A percentile compares a stretch with the other conserved stretches of the same genome.
These are phyloP conservation scores for Barypeithes pellucidus DNA, from an alignment of 2,888 invertebrate species.

Conservation along the genomic window DNA sequence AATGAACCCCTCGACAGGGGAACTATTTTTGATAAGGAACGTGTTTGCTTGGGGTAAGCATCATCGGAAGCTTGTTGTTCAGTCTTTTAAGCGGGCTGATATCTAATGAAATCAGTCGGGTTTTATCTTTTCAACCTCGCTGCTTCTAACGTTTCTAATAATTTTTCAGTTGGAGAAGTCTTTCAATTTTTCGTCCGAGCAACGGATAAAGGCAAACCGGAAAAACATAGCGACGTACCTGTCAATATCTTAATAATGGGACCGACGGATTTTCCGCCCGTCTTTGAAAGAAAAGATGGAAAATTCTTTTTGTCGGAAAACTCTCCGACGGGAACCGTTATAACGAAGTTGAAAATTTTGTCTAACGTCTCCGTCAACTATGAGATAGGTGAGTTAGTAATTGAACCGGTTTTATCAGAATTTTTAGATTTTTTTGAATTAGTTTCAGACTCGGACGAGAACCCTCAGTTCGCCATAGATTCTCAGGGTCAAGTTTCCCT, in stretches of 20 bases:
- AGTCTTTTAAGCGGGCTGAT: too few species aligned
- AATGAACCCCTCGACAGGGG: conserved; percentile 84
- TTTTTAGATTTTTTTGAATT: background rate
- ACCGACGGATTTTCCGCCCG: conserved; percentile 80
- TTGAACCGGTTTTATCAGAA: background rate
- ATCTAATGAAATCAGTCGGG: too few species aligned
- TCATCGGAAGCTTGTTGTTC: too few species aligned
- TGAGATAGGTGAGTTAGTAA: conserved; percentile 69
- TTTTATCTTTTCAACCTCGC: too few species aligned
- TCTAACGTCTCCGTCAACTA: conserved; percentile 77
- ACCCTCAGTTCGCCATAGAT: conserved; percentile 81
- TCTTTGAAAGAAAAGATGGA: conserved; percentile 82
- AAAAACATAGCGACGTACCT: conserved; percentile 87
- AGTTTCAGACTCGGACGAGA: conserved; percentile 75
- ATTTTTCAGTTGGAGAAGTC: conserved; percentile 79
- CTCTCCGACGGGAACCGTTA: conserved; percentile 78
- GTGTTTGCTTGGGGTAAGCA: conserved; percentile 72
- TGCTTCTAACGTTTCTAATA: conserved; percentile 13
- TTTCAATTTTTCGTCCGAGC: conserved; percentile 94
- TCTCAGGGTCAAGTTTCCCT: conserved; percentile 83
- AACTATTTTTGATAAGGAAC: conserved; percentile 79
- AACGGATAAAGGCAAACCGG: conserved; percentile 83
- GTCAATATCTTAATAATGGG: conserved; percentile 86
- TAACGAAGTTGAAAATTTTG: conserved; percentile 80
- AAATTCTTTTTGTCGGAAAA: conserved; percentile 88